A percentile compares a stretch with the other conserved stretches of the same genome.
These are phyloP conservation scores for Podarcis raffonei DNA, from an alignment of 2,113 vertebrate species.

Conservation along the genomic window DNA sequence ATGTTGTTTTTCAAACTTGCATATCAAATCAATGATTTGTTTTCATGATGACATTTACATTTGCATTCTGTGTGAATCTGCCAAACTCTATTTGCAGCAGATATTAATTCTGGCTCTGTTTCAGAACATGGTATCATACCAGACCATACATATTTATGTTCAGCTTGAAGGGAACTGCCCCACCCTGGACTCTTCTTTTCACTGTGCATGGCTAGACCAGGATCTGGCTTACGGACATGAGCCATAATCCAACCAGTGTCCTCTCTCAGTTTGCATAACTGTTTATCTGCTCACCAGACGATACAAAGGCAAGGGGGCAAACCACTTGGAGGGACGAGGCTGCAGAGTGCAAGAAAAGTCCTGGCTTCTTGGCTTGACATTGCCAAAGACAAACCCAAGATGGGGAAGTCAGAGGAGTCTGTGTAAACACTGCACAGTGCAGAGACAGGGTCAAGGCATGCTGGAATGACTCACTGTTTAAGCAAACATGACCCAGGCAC, in stretches of 20 bases:
- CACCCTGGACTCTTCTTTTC: background rate
- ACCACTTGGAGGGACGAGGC: background rate
- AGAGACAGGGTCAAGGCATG: conserved; percentile 27
- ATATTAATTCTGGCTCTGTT: background rate
- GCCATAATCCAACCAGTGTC: background rate
- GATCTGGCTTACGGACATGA: background rate
- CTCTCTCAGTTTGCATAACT: background rate
- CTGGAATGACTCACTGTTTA: conserved; percentile 27
- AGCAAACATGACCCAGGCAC: conserved; percentile 22
- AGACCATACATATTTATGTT: background rate
- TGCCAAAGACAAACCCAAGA: background rate
- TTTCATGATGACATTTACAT: background rate
- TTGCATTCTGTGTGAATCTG: background rate
- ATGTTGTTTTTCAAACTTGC: background rate
- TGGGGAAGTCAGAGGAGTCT: conserved; percentile 15
- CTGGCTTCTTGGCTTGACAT: background rate
- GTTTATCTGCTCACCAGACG: background rate
- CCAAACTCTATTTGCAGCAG: background rate
- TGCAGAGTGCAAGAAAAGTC: background rate
- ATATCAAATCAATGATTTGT: background rate
- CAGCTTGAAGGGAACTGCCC: background rate
- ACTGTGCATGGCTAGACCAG: background rate
- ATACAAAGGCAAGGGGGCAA: background rate
- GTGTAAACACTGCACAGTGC: conserved; percentile 18
- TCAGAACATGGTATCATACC: background rate